Base-by-base conservation (phyloP, 2,888 invertebrate species). In the Eumerus sabulonum region DNA sequence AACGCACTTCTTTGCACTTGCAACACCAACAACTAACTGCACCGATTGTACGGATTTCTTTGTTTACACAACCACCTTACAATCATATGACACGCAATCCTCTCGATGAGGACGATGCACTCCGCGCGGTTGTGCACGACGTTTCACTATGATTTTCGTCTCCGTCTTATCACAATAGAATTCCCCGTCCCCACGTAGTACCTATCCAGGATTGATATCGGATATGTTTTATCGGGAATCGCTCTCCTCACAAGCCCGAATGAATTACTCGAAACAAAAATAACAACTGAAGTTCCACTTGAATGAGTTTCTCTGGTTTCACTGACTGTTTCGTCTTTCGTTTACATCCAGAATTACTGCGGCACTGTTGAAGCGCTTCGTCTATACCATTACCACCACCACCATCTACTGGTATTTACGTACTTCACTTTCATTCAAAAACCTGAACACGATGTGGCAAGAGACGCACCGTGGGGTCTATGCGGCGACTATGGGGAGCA, bases 11-110 rank as follows among this genome's bases (percentile, higher is more conserved):
- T 67, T 45, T 12, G 45, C 57, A 62, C 40, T 66, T 50, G 18
- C 47, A 77, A 54, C 60, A 77, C 72, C 45, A 62, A 54, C 36
- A 35, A 57, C 62, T 73, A 67, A 72, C 72, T 73, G 72, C 66
- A 76, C 57, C 66, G 9, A 47, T 13, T 12, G 62, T 67, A 27
- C 7, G 27, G 7, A 27, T 27, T 27, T 73, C 73, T 77, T 77
- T 77, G 77, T 77, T 77, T 77, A 77, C 77, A 73, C 77, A 73
- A 77, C 77, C 73, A 67, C 73, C 73, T 73, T 51, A 48, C 66
- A 63, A 57, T 71, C 63, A 71, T 56, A 73, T 56, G 60, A 38
- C 45, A 57, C 51, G 35, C n/a, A n/a, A n/a, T n/a, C n/a, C n/a
- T 27, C 7, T 7, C 27, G 27, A 27, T 27, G 27, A 7, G 7